phyloP scores from a whole-genome alignment of 1,140 invertebrate genomes.

The Solen grandis region DNA sequence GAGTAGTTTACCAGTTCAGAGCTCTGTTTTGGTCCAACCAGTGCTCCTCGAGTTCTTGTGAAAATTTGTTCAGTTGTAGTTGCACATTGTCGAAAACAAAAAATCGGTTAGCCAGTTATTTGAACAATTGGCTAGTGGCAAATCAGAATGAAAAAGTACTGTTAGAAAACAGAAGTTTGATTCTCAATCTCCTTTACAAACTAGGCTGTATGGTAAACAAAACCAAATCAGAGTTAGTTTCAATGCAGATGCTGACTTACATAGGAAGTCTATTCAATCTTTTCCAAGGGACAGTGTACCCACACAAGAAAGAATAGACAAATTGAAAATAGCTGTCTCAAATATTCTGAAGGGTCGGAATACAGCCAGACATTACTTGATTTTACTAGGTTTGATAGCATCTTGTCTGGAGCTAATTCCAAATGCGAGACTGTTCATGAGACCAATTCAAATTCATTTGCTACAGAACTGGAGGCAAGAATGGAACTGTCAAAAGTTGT shows the following conservation, averaged over 20 bases:
- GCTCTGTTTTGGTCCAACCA: conserved; percentile 31
- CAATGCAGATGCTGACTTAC: conserved; percentile 18
- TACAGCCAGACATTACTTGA: background rate
- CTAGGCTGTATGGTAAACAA: conserved; percentile 38
- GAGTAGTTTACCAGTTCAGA: conserved; percentile 14
- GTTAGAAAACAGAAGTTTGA: too few species aligned
- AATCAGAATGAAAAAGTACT: background rate
- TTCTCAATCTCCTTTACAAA: conserved; percentile 18
- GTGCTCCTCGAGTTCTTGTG: conserved; percentile 25
- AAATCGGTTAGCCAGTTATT: conserved; percentile 16
- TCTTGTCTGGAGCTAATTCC: conserved; percentile 27
- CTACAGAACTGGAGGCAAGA: background rate
- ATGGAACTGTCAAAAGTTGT: background rate
- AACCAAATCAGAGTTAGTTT: background rate
- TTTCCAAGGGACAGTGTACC: conserved; percentile 10
- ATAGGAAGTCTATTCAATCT: conserved; percentile 23
- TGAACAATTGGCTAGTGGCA: conserved; percentile 27
- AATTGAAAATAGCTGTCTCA: background rate
- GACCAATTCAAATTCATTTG: conserved; percentile 27
- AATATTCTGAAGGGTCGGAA: background rate
- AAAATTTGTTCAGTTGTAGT: conserved; percentile 15
- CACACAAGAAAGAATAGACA: conserved; percentile 22
- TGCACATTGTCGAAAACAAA: background rate
- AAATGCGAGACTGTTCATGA: too few species aligned
- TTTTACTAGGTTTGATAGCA: conserved; percentile 17